phyloP scores from a whole-genome alignment of 2,888 invertebrate species.

The Timema podura region DNA sequence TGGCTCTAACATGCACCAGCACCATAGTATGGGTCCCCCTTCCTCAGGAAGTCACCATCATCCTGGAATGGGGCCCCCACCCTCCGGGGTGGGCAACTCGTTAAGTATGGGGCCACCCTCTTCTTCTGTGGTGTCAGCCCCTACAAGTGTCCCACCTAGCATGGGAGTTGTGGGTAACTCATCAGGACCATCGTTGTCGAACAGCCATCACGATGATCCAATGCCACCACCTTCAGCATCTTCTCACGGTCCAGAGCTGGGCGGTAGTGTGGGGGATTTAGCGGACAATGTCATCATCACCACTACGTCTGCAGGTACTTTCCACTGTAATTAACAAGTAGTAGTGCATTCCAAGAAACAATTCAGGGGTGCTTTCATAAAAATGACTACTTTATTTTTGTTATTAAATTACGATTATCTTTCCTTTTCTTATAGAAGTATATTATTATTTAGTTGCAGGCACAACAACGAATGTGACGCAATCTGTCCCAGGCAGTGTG shows the following conservation, averaged over 20 bases:
- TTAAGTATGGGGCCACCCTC: conserved; percentile 61
- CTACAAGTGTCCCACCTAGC: conserved; percentile 43
- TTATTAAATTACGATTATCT: neutral
- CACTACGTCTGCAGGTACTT: conserved; percentile 54
- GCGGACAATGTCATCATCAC: conserved; percentile 55
- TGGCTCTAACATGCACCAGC: conserved; percentile 30
- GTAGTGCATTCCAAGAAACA: neutral
- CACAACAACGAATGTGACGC: conserved; percentile 45
- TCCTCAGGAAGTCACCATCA: conserved; percentile 43
- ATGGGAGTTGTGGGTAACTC: conserved; percentile 27
- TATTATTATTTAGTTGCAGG: conserved; percentile 35
- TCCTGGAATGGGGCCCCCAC: conserved; percentile 51
- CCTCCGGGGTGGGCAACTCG: conserved; percentile 50
- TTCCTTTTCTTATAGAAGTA: neutral
- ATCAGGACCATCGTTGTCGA: conserved; percentile 34
- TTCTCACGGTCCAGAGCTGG: conserved; percentile 37
- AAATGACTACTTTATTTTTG: conserved; percentile 8
- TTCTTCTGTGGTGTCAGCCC: conserved; percentile 47
- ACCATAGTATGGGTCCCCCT: conserved; percentile 48
- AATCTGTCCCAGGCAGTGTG: conserved; percentile 58
- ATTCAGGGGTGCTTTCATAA: neutral
- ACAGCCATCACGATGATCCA: conserved; percentile 47
- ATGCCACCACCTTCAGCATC: conserved; percentile 46
- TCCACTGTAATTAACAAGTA: conserved; percentile 13
- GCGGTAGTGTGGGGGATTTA: conserved; percentile 43